Base-by-base conservation (phyloP, 2,797 vertebrate genomes). In the Anableps anableps region DNA sequence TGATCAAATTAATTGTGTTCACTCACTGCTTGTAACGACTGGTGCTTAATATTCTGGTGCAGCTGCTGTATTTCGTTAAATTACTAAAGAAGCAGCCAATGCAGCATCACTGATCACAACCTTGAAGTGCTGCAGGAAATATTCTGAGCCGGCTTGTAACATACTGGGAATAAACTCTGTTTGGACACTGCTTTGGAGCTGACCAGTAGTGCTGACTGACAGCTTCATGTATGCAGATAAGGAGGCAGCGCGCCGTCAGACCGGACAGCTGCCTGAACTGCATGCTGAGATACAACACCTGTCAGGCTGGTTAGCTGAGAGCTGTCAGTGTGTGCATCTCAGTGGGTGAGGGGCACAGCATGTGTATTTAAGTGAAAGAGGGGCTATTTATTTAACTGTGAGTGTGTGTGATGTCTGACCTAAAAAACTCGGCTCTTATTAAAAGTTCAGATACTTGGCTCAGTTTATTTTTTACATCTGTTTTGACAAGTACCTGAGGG, bases 391-490 rank as follows among this genome's bases (percentile, higher is more conserved):
- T 82, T 75, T 80, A 47, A 71, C 76, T 66, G 31, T 38, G 62
- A 26, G 66, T 19, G 72, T 51, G 64, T 78, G 71, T 68, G 81
- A 78, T 73, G 76, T 80, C 62, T 90, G 85, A 84, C 84, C 91
- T 78, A 86, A 78, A 94, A 92, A 91, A 84, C 83, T 88, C 86
- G 72, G 66, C 60, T 88, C 70, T 80, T 71, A 90, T 92, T 90
- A 88, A 72, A 92, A 78, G 72, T 85, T 70, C 74, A 38, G 80
- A 85, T 85, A 86, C 72, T 81, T 75, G 77, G 75, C 58, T 73
- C 2, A 10, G 79, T 70, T 83, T 90, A 80, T 87, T 89, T 41
- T 75, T 76, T n/a, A 88, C 77, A 76, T 80, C 62, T 72, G 62
- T 75, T 91, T 88, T 84, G 81, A 88, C 45, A 36, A 55, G 78